phyloP scores from a whole-genome alignment of 2,113 vertebrate genomes.

The Microtus richardsoni region DNA sequence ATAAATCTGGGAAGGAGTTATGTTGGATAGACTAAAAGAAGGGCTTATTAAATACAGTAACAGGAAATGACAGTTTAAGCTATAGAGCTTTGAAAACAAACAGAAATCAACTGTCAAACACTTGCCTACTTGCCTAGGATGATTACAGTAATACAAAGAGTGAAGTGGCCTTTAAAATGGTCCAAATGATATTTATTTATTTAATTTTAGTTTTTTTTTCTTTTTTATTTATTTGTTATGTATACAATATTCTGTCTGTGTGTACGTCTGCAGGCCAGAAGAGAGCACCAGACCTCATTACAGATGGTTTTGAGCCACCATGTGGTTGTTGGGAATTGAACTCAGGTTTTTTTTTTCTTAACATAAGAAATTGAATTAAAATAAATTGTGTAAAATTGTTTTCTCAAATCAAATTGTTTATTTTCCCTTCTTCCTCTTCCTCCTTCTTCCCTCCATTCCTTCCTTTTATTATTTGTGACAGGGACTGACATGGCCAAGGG shows the following conservation, averaged over 20 bases:
- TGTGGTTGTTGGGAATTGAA: too few relatives aligned
- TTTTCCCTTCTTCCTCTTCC: constrained; percentile 15
- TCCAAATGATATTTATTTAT: constrained; percentile 4
- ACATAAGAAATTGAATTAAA: constrained; percentile 35
- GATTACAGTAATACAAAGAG: neutral
- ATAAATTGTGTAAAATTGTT: neutral
- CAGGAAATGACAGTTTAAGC: neutral
- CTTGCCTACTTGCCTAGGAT: neutral
- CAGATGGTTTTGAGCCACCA: too few relatives aligned
- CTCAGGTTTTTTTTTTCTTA: neutral
- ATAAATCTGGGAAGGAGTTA: constrained; percentile 7
- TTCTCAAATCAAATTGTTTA: constrained; percentile 26
- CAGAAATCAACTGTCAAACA: neutral
- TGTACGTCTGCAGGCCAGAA: too few relatives aligned
- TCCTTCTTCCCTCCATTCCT: neutral
- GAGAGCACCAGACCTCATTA: too few relatives aligned
- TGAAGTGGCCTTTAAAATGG: constrained; percentile 25
- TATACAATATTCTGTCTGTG: too few relatives aligned
- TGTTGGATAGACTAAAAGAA: constrained; percentile 15
- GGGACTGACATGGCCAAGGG: neutral
- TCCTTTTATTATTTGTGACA: neutral
- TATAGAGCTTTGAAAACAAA: constrained; percentile 10
- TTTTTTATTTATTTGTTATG: too few relatives aligned
- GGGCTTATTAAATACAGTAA: neutral
- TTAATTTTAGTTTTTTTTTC: neutral